These are phyloP conservation scores for Dryocosmus kuriphilus DNA, from an alignment of 2,888 invertebrate species.

Conservation along the genomic window DNA sequence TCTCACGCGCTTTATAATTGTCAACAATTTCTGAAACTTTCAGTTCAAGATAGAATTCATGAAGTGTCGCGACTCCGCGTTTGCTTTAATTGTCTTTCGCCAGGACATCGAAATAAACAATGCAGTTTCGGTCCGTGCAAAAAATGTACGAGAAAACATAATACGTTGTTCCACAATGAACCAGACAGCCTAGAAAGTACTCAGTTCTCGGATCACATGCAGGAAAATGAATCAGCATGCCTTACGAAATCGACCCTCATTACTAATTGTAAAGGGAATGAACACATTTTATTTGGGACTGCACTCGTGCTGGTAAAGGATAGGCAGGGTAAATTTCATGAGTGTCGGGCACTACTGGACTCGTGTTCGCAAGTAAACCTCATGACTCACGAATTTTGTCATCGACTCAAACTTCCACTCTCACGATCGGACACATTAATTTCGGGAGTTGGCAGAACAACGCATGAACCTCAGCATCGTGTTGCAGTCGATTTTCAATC, in stretches of 20 bases:
- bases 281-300: not conserved
- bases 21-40: conserved; percentile 15
- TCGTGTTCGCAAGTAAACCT: not conserved
- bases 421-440: not conserved
- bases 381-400: not conserved
- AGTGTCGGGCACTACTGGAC: no score
- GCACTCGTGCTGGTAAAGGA: not conserved
- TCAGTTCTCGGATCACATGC: no score
- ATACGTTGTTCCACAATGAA: conserved; percentile 19
- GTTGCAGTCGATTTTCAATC: not conserved
- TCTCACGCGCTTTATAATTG: conserved; percentile 39
- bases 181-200: not conserved
- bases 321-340: not conserved
- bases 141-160: conserved; percentile 41
- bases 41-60: conserved; percentile 26
- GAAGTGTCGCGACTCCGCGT: conserved; percentile 21
- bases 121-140: conserved; percentile 20
- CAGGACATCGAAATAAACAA: conserved; percentile 32
- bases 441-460: not conserved
- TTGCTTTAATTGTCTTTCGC: conserved; percentile 38
- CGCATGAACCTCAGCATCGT: not conserved
- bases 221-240: not conserved
- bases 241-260: not conserved
- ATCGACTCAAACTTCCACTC: not conserved
- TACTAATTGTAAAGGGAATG: not conserved